phyloP scores from a whole-genome alignment of 2,888 invertebrate genomes.

The Escarpia spicata region DNA sequence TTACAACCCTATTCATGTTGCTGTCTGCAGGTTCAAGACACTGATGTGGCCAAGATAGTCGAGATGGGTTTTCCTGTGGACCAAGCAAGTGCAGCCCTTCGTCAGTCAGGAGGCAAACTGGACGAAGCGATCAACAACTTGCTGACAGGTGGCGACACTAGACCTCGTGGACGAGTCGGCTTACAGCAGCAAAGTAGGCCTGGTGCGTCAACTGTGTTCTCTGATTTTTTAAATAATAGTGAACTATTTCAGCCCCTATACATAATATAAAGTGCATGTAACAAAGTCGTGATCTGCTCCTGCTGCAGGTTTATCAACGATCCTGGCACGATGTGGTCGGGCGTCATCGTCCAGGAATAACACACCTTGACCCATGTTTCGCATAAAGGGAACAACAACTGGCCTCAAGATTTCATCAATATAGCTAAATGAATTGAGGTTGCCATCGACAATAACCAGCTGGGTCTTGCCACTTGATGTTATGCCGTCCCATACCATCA shows the following conservation, averaged over 20 bases:
- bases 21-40: slow-evolving; percentile 45
- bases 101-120: slow-evolving; percentile 78
- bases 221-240: neutral
- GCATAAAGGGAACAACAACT: no score
- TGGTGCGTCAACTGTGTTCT: neutral
- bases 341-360: no score
- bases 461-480: no score
- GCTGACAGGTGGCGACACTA: slow-evolving; percentile 41
- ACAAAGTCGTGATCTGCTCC: no score
- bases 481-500: no score
- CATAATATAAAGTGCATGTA: no score
- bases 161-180: slow-evolving; percentile 30
- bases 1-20: neutral
- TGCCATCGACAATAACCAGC: no score
- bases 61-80: slow-evolving; percentile 82
- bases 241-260: neutral
- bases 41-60: slow-evolving; percentile 72
- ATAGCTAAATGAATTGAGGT: no score
- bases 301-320: no score
- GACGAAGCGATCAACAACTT: slow-evolving; percentile 56
- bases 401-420: no score
- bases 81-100: slow-evolving; percentile 79
- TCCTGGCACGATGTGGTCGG: no score
- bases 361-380: no score
- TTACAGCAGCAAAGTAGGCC: slow-evolving; percentile 20